Evolutionary conservation across 1,140 invertebrate species (phyloP), one percentile per base, ranked within the genome.

Genomic region (Nymphalis io): DNA sequence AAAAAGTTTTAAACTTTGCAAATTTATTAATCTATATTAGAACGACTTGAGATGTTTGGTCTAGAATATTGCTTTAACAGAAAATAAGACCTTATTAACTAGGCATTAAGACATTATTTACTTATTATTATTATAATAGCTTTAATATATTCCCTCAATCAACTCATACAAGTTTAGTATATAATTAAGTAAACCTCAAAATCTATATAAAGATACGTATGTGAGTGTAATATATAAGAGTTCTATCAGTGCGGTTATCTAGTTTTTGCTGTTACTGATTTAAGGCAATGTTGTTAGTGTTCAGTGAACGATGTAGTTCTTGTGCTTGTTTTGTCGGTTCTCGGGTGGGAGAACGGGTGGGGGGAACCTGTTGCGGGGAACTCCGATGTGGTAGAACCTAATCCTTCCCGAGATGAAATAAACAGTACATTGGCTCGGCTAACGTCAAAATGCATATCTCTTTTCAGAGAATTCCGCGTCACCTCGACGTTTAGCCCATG

Each of bases 361-460:
- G 78, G 73, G 82, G 79, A 81, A 86, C 83, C 85, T 88, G 85
- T 82, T 81, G 75, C 74, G 65, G n/a, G n/a, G n/a, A 74, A 68
- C 79, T 81, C 79, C 78, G 75, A 81, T 73, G 80, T 67, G 77
- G 75, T 76, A 74, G 74, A 70, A 78, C 79, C 81, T 85, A 85
- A 86, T 85, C 82, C 82, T 73, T 44, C 60, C 75, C 67, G 77
- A 84, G 79, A 84, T 84, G 83, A 81, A 87, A 85, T 87, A 85
- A 83, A 86, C 82, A 83, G 81, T 75, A 76, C 78, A 78, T 80
- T 73, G 76, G 72, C 75, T 75, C 69, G 53, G 58, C 64, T 73
- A 51, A 64, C 70, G 70, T 72, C 72, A 65, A 70, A 67, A 64
- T 73, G 70, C 65, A 78, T 72, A 80, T 83, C 65, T 80, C 70